A percentile compares a stretch with the other conserved stretches of the same genome.
Conservation (phyloP, 2,797 vertebrate genomes). For the Leptodactylus fallax region DNA sequence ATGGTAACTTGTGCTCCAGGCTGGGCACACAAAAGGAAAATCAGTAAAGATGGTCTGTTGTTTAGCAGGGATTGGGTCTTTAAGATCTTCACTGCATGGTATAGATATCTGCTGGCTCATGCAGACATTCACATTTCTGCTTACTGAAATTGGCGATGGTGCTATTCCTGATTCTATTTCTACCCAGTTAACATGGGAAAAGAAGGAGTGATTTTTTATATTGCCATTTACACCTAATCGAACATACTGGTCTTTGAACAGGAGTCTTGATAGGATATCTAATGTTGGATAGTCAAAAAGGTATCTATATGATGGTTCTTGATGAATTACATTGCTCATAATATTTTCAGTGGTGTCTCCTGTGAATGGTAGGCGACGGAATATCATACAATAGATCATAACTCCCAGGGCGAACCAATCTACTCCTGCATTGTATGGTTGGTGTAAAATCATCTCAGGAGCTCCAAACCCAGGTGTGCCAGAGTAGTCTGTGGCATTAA, state of each 20-base stretch:
- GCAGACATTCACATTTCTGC: not conserved
- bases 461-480: not conserved
- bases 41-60: not conserved
- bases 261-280: not conserved
- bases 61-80: not conserved
- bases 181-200: not conserved
- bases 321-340: not conserved
- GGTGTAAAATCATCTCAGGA: not conserved
- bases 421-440: not conserved
- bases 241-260: not conserved
- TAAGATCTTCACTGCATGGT: not conserved
- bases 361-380: not conserved
- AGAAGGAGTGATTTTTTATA: not conserved
- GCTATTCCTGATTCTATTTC: not conserved
- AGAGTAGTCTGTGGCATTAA: not conserved
- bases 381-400: not conserved
- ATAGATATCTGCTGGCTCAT: not conserved
- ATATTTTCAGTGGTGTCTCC: not conserved
- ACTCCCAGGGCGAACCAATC: not conserved
- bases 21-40: not conserved
- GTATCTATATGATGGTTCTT: not conserved
- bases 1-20: not conserved
- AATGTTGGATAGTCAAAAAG: not conserved
- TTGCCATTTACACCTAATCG: not conserved
- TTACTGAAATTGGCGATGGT: not conserved